These are phyloP conservation scores for Tetrapedia diversipes DNA, from an alignment of 2,888 invertebrate species.

Conservation along the genomic window DNA sequence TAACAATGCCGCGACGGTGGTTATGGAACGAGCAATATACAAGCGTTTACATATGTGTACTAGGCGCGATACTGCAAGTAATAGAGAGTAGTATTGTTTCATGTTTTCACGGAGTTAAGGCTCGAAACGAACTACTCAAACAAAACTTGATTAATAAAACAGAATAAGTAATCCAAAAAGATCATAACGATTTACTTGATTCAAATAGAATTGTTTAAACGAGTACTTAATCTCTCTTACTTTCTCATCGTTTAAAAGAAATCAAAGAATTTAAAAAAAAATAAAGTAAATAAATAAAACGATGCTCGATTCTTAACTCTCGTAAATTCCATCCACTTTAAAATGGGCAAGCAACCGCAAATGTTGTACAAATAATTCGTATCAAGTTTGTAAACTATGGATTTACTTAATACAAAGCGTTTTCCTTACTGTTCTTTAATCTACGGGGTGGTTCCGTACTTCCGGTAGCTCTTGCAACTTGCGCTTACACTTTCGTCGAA, in stretches of 20 bases:
- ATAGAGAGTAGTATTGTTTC: conserved; percentile 17
- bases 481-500: neutral
- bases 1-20: conserved; percentile 45
- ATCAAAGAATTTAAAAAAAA: neutral
- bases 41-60: conserved; percentile 31
- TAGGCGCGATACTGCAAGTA: conserved; percentile 23
- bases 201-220: neutral
- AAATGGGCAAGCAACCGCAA: conserved; percentile 39
- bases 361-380: conserved; percentile 50
- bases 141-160: neutral
- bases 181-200: neutral
- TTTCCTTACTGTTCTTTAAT: conserved; percentile 32
- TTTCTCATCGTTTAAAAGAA: neutral
- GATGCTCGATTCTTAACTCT: conserved; percentile 41
- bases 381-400: conserved; percentile 25
- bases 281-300: neutral
- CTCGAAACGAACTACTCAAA: conserved; percentile 3
- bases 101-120: conserved; percentile 32
- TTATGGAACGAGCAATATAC: conserved; percentile 62
- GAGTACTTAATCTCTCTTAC: neutral
- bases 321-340: conserved; percentile 30
- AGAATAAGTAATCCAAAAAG: too few relatives aligned
- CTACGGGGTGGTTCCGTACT: conserved; percentile 30
- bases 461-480: neutral
- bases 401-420: conserved; percentile 33